Conservation (phyloP, 2,888 invertebrate species). For the Eretmocerus hayati region DNA sequence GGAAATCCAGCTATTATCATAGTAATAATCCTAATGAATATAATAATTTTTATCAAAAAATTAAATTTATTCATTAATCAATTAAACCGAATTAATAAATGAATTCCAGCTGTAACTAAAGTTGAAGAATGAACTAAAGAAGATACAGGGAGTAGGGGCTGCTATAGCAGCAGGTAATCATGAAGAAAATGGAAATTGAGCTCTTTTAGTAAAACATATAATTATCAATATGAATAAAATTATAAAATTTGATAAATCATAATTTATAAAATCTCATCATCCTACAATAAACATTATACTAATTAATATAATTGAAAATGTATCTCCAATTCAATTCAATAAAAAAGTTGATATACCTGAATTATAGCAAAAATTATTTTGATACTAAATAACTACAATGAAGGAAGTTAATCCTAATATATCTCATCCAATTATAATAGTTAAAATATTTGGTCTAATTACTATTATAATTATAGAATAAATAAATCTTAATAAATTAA, state of each 20-base stretch:
- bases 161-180: slow-evolving; percentile 71
- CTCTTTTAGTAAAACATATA: slow-evolving; percentile 67
- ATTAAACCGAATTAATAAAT: slow-evolving; percentile 64
- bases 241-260: slow-evolving; percentile 41
- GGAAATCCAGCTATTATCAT: slow-evolving; percentile 57
- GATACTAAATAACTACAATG: slow-evolving; percentile 67
- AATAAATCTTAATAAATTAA: slow-evolving; percentile 60
- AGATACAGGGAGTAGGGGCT: slow-evolving; percentile 70
- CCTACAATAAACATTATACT: slow-evolving; percentile 16
- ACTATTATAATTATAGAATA: slow-evolving; percentile 62
- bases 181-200: slow-evolving; percentile 73
- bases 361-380: slow-evolving; percentile 62
- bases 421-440: slow-evolving; percentile 67
- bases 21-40: slow-evolving; percentile 46
- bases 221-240: slow-evolving; percentile 40
- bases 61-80: slow-evolving; percentile 34
- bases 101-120: slow-evolving; percentile 69
- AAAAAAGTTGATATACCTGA: slow-evolving; percentile 63
- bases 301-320: slow-evolving; percentile 22
- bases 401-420: slow-evolving; percentile 66
- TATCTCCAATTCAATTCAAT: slow-evolving; percentile 55
- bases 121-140: slow-evolving; percentile 73
- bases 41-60: slow-evolving; percentile 11
- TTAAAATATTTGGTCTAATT: slow-evolving; percentile 63
- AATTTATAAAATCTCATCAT: slow-evolving; percentile 43